Percentiles rank a stretch among this genome's conserved stretches.
Evolutionary conservation across 2,797 vertebrate species (phyloP).

Genomic region (Falco berigora): DNA sequence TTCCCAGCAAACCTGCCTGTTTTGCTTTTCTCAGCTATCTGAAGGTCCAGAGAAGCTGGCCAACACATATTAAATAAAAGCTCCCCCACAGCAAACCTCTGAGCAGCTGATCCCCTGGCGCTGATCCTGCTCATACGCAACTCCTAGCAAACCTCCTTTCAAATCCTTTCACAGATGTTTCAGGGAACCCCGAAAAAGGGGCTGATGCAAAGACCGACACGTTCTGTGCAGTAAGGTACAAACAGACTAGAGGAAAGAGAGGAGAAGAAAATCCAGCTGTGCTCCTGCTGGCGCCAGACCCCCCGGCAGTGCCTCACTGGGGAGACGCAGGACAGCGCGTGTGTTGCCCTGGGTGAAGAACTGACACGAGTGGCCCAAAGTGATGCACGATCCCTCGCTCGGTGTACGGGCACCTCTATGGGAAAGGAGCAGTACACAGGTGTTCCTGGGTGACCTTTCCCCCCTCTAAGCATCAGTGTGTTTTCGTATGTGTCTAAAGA

Average conservation of each 20-base stretch:
- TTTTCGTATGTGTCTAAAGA: background rate
- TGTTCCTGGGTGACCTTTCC: background rate
- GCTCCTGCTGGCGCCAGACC: background rate
- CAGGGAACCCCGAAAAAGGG: background rate
- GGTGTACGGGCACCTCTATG: accelerated
- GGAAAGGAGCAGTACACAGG: background rate
- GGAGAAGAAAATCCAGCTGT: background rate
- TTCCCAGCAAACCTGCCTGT: background rate
- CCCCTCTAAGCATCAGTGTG: background rate
- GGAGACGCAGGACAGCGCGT: background rate
- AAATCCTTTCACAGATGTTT: background rate
- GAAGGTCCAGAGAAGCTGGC: background rate
- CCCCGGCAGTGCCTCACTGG: background rate
- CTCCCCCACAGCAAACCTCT: background rate
- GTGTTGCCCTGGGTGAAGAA: background rate
- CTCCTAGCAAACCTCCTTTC: background rate
- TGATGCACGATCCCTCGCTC: background rate
- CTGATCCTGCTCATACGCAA: background rate
- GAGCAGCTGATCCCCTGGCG: background rate
- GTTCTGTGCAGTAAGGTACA: background rate
- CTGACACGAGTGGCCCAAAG: background rate
- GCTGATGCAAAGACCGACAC: background rate
- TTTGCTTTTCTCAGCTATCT: background rate
- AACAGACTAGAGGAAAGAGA: background rate
- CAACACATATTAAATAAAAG: background rate